Evolutionary conservation across 2,888 invertebrate genomes (phyloP), one percentile per base, ranked within the genome.

Genomic region (Cactoblastis cactorum): DNA sequence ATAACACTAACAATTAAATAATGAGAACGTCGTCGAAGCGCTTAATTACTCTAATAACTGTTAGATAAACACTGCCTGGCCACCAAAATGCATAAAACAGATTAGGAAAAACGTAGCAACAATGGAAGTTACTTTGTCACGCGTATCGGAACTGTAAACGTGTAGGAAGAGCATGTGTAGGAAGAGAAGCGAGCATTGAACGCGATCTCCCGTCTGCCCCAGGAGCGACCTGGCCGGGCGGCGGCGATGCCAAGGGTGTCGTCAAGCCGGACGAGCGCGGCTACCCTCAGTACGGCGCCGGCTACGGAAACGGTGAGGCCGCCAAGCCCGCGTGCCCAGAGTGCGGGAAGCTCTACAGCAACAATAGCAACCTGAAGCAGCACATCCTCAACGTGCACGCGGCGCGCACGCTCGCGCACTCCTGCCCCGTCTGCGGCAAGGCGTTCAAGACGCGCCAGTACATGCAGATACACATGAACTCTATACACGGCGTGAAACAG

Each of bases 381-480:
- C 93, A 93, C 86, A 91, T 93, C 70, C 91, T 92, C 66, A 93
- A 93, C 86, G 92, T 93, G 66, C 93, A 93, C 83, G 91, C 92
- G 57, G 90, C 92, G 61, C 90, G 91, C 69, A 90, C 87, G 52
- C 90, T 90, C 65, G 89, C 90, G 76, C 91, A 92, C 80, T 83
- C 88, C 63, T 93, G 93, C 77, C 90, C 92, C 74, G 90, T 92
- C 61, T 93, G 93, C 85, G 90, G 83, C 75, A 93, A 93, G 79
- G 91, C 89, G 69, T 93, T 93, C 90, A 93, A 93, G 85, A 93
- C 93, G 59, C 92, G 92, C 80, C 93, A 93, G 83, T 93, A 93
- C 80, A 91, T 93, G 72, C 93, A 93, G 83, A 93, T 93, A 77
- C 93, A 93, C 79, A 85, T 93, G 82, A 84, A 93, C 73, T 92